Evolutionary conservation across 2,797 vertebrate genomes (phyloP), one percentile per base, ranked within the genome.

Genomic region (Crypturellus tataupa): DNA sequence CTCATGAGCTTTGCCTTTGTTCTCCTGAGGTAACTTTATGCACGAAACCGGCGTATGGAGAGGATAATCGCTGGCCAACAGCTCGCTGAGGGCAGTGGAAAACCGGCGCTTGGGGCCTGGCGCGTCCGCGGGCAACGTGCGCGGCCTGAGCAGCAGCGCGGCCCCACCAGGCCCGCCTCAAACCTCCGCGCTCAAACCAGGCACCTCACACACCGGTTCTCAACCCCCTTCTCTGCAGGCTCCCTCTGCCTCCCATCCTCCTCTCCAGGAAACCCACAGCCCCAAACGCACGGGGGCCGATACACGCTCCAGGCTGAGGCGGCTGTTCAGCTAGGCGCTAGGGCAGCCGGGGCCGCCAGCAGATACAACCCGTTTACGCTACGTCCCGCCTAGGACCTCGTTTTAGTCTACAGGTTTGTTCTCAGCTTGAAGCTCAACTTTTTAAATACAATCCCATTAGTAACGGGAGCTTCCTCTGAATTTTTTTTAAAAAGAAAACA

Each of bases 41-140:
- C 25, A 65, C 40, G n/a, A 90, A 93, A 92, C 33, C 1, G 0
- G 80, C 92, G 93, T 80, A 71, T 92, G 86, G 94, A 90, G 96
- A 80, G 65, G 94, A 95, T 89, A 92, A 87, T 44, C 59, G 18
- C 39, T 7, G 39, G 89, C 63, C 82, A 93, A 67, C 92, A 75
- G 8, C 20, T 73, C 90, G 94, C 92, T 91, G 87, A 93, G 83
- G 60, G 31, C 49, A 90, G 80, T 88, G 92, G 96, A 96, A 95
- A 92, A 88, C 53, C 10, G 53, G 77, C 49, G 53, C 27, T 71
- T 24, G 65, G 60, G 94, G 53, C 33, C 53, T 47, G 49, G 59
- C 1, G 42, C 42, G 16, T 6, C 12, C 65, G 60, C 82, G 53
- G 67, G 0, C 1, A 91, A 77, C 8, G 13, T 42, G 88, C 80